Evolutionary conservation across 2,113 vertebrate genomes (phyloP).

Genomic region (Phrynosoma platyrhinos): DNA sequence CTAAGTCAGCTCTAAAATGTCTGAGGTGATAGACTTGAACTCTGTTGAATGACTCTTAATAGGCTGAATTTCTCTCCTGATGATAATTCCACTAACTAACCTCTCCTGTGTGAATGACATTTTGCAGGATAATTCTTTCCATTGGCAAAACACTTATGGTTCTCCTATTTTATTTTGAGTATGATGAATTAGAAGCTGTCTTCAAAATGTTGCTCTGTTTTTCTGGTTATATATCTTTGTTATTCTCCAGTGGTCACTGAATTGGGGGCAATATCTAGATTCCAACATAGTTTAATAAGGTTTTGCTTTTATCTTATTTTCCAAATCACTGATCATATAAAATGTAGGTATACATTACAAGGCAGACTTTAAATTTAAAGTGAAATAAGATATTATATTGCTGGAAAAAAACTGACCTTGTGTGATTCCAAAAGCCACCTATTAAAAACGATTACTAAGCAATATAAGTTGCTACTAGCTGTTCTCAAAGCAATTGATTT

Average conservation of each 20-base stretch:
- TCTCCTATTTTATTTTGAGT: conserved; percentile 17
- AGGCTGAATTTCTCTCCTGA: conserved; percentile 40
- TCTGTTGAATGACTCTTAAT: conserved; percentile 15
- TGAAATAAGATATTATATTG: neutral
- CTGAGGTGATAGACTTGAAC: conserved; percentile 26
- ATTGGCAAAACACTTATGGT: neutral
- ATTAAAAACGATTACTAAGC: conserved; percentile 11
- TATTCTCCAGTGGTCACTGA: conserved; percentile 11
- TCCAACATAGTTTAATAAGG: conserved; percentile 20
- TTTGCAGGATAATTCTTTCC: conserved; percentile 36
- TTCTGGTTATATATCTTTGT: conserved; percentile 21
- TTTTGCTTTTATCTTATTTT: conserved; percentile 42
- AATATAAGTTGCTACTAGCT: neutral
- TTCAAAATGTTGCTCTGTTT: conserved; percentile 28
- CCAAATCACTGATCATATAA: conserved; percentile 21
- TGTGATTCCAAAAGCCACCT: conserved; percentile 24
- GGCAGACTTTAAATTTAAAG: conserved; percentile 1
- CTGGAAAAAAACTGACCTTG: neutral
- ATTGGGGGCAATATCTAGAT: conserved; percentile 17
- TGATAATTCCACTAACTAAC: conserved; percentile 32
- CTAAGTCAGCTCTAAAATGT: conserved; percentile 21
- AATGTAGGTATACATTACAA: neutral
- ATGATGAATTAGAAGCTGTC: neutral
- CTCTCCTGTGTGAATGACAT: neutral
- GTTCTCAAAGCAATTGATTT: neutral